phyloP scores from a whole-genome alignment of 2,888 invertebrate species.

The Smittia sp. region DNA sequence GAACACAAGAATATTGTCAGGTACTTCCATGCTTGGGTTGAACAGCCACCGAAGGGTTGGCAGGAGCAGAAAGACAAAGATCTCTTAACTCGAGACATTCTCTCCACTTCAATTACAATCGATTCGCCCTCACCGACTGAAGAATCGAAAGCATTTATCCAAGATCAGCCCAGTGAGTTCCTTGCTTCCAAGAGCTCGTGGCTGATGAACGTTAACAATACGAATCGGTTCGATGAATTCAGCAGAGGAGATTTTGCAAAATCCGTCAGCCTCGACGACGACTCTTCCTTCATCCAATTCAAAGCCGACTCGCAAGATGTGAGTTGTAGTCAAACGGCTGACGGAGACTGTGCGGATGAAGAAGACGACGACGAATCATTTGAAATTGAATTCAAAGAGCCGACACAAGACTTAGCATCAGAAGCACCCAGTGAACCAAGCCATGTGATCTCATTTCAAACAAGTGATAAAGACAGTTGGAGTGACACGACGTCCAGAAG shows the following conservation, averaged over 20 bases:
- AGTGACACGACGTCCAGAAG: background rate
- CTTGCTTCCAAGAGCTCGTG: background rate
- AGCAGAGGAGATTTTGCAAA: conserved; percentile 42
- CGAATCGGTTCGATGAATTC: background rate
- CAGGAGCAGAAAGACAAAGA: conserved; percentile 73
- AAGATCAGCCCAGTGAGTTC: background rate
- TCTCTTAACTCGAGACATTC: conserved; percentile 48
- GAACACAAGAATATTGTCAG: conserved; percentile 95
- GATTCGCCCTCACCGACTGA: conserved; percentile 48
- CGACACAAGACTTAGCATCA: conserved; percentile 43
- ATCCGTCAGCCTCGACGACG: conserved; percentile 46
- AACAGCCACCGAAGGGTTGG: conserved; percentile 87
- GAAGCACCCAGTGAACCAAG: background rate
- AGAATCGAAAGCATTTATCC: conserved; percentile 27
- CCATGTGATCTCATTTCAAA: conserved; percentile 15
- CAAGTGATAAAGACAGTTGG: background rate
- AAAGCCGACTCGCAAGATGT: conserved; percentile 48
- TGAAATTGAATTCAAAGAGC: conserved; percentile 52
- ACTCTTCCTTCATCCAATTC: conserved; percentile 48
- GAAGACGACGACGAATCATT: conserved; percentile 49
- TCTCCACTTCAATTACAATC: conserved; percentile 52
- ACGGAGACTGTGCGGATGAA: background rate
- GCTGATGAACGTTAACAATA: conserved; percentile 10
- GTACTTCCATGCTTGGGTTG: conserved; percentile 94
- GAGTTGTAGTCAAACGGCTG: background rate